These are phyloP conservation scores for Oophaga pumilio DNA, from an alignment of 2,113 vertebrate species.

Conservation along the genomic window DNA sequence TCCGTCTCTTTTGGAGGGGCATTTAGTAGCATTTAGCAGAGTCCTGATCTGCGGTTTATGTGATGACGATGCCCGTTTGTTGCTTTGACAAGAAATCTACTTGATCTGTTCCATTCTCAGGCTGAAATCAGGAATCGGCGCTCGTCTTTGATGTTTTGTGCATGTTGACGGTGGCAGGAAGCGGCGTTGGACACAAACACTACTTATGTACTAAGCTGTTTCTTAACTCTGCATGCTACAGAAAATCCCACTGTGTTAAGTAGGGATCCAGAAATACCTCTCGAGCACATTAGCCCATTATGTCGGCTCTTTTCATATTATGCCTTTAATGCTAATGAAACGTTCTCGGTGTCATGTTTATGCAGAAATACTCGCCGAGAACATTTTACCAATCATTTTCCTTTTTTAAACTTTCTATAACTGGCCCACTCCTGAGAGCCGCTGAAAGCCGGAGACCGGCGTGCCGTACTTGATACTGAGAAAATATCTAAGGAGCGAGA, in stretches of 20 bases:
- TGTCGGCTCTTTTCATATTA: slow-evolving; percentile 64
- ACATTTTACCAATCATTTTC: slow-evolving; percentile 63
- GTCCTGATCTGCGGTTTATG: not conserved
- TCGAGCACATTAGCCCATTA: slow-evolving; percentile 70
- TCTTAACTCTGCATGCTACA: slow-evolving; percentile 67
- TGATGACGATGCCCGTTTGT: not conserved
- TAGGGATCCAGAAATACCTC: slow-evolving; percentile 69
- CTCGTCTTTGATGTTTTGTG: slow-evolving; percentile 27
- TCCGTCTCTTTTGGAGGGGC: not conserved
- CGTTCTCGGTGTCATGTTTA: slow-evolving; percentile 66
- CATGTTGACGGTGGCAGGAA: slow-evolving; percentile 51
- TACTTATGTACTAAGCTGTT: slow-evolving; percentile 68
- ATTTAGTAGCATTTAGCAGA: not conserved
- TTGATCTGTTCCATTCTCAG: slow-evolving; percentile 1
- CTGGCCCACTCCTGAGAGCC: slow-evolving; percentile 37
- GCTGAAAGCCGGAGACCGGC: slow-evolving; percentile 22
- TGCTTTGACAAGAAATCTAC: slow-evolving; percentile 21
- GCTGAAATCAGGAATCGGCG: not conserved
- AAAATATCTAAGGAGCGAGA: slow-evolving; percentile 30
- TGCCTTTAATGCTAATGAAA: slow-evolving; percentile 73
- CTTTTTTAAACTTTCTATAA: slow-evolving; percentile 60
- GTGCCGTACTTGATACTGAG: slow-evolving; percentile 30
- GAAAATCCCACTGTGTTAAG: slow-evolving; percentile 72
- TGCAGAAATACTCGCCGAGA: slow-evolving; percentile 65
- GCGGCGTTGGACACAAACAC: slow-evolving; percentile 65